phyloP scores from a whole-genome alignment of 1,140 invertebrate genomes.

The Temnothorax curvispinosus region DNA sequence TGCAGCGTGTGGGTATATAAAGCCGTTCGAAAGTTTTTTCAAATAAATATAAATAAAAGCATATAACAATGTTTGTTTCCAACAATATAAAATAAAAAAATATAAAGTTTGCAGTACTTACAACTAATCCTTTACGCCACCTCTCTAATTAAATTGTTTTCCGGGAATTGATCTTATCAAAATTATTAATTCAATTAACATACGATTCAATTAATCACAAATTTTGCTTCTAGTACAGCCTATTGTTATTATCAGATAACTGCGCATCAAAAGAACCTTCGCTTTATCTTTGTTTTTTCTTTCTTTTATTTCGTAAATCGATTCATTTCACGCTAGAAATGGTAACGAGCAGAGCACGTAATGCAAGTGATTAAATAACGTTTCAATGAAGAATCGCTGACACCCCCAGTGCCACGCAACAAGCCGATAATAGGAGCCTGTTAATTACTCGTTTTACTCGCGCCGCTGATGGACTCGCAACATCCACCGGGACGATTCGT shows the following conservation, averaged over 20 bases:
- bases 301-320: slow-evolving; percentile 13
- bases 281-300: not conserved
- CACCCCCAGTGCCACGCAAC: not conserved
- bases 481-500: slow-evolving; percentile 39
- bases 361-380: slow-evolving; percentile 34
- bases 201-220: slow-evolving; percentile 1
- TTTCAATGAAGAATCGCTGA: slow-evolving; percentile 41
- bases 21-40: not conserved
- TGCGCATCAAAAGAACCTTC: not conserved
- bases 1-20: not conserved
- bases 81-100: not conserved
- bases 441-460: slow-evolving; percentile 52
- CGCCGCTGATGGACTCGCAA: slow-evolving; percentile 47
- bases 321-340: slow-evolving; percentile 22
- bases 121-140: not conserved
- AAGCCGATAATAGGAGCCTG: slow-evolving; percentile 35
- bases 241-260: not conserved
- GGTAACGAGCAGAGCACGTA: slow-evolving; percentile 21
- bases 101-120: not conserved
- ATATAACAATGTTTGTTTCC: slow-evolving; percentile 29
- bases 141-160: slow-evolving; percentile 4
- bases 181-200: not conserved
- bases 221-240: not conserved
- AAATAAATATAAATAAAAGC: slow-evolving; percentile 18
- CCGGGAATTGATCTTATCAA: not conserved